These are phyloP conservation scores for Achatina immaculata DNA, from an alignment of 1,140 invertebrate species.

Conservation along the genomic window DNA sequence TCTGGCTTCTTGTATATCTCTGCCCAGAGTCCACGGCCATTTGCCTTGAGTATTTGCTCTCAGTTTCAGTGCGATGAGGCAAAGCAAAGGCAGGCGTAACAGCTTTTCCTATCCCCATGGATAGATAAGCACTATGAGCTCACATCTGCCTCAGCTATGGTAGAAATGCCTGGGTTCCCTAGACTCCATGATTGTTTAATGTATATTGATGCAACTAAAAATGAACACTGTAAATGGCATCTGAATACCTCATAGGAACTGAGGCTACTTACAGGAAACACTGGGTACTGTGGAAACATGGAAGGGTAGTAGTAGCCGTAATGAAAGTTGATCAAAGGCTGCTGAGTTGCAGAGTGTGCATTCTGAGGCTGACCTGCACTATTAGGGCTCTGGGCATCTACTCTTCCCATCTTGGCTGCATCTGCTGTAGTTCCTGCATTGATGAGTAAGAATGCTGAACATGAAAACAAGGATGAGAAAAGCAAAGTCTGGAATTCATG, in stretches of 20 bases:
- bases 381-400: constrained; percentile 87
- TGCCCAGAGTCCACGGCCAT: no score
- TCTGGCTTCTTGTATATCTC: no score
- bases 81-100: no score
- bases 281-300: constrained; percentile 77
- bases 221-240: no score
- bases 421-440: constrained; percentile 35
- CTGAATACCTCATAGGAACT: not conserved
- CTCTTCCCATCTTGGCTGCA: constrained; percentile 78
- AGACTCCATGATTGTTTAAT: no score
- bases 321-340: constrained; percentile 73
- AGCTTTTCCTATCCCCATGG: no score
- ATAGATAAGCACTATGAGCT: no score
- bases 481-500: not conserved
- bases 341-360: constrained; percentile 71
- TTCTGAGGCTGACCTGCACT: constrained; percentile 79
- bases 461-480: constrained; percentile 15
- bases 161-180: no score
- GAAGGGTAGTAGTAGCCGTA: constrained; percentile 80
- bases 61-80: no score
- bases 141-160: no score
- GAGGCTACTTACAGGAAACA: constrained; percentile 69
- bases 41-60: no score
- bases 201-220: no score
- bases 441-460: constrained; percentile 2